Percentiles rank a stretch among this genome's conserved stretches.
Evolutionary conservation across 2,797 vertebrate genomes (phyloP).

Genomic region (Sebastes taczanowskii): DNA sequence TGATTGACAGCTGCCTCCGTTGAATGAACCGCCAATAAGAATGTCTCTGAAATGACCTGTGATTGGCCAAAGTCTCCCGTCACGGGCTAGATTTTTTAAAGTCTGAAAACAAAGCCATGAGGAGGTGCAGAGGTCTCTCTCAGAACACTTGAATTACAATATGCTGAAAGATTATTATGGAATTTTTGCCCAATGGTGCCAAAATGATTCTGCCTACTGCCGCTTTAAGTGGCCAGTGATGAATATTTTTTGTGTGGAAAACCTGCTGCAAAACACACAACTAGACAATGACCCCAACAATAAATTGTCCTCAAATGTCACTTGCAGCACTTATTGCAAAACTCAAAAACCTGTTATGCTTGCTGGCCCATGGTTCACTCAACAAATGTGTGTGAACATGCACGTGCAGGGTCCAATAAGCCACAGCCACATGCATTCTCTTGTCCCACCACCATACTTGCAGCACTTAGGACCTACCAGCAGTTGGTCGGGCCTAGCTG

Average conservation of each 20-base stretch:
- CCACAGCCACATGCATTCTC: constrained; percentile 29
- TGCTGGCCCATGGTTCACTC: constrained; percentile 23
- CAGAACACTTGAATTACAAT: no score
- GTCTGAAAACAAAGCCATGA: no score
- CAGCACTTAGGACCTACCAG: constrained; percentile 51
- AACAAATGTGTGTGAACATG: constrained; percentile 41
- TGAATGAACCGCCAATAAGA: no score
- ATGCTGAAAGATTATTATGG: no score
- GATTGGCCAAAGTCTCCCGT: no score
- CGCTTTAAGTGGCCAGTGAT: background rate
- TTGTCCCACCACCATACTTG: constrained; percentile 10
- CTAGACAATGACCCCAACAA: constrained; percentile 7
- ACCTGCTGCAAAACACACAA: constrained; percentile 22
- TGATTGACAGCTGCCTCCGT: no score
- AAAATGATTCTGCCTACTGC: no score
- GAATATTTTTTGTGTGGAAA: background rate
- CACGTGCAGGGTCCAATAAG: constrained; percentile 25
- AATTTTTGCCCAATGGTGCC: no score
- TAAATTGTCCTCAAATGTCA: background rate
- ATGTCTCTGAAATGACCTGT: no score
- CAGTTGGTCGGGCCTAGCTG: constrained; percentile 7
- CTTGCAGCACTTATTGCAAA: constrained; percentile 27
- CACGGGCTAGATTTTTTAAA: no score
- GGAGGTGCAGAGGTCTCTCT: no score
- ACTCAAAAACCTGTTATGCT: constrained; percentile 55